Evolutionary conservation across 2,797 vertebrate genomes (phyloP).

Genomic region (Allobates femoralis): DNA sequence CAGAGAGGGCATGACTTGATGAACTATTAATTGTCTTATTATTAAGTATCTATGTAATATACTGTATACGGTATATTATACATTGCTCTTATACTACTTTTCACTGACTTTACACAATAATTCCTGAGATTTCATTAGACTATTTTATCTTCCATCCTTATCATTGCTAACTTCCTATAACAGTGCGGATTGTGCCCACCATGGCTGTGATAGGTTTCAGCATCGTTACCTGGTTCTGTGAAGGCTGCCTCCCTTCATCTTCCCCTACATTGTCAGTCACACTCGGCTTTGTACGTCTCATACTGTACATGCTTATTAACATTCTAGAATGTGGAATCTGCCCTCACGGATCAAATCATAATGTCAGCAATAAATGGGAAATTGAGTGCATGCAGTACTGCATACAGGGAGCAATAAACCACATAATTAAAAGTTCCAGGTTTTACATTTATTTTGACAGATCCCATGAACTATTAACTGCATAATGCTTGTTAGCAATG

Average conservation of each 20-base stretch:
- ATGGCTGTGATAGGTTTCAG: constrained; percentile 38
- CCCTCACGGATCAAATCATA: constrained; percentile 56
- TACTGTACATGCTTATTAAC: constrained; percentile 54
- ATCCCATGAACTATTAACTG: constrained; percentile 53
- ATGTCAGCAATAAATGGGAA: constrained; percentile 62
- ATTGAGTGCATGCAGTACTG: constrained; percentile 50
- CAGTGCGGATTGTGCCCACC: background rate
- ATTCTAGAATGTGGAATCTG: constrained; percentile 48
- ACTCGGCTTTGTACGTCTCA: constrained; percentile 37
- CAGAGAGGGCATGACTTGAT: no score
- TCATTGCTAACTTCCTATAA: background rate
- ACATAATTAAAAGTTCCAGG: constrained; percentile 61
- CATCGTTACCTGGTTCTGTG: constrained; percentile 37
- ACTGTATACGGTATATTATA: background rate
- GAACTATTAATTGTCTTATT: no score
- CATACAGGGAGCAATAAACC: constrained; percentile 58
- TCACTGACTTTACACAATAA: no score
- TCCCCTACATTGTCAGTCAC: constrained; percentile 48
- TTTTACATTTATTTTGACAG: constrained; percentile 59
- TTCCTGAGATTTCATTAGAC: background rate
- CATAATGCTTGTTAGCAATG: constrained; percentile 45
- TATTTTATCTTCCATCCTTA: background rate
- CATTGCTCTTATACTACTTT: background rate
- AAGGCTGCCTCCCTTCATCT: constrained; percentile 42
- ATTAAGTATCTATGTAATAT: no score